Conservation (phyloP, 2,113 vertebrate species). For the Bothrops jararaca region DNA sequence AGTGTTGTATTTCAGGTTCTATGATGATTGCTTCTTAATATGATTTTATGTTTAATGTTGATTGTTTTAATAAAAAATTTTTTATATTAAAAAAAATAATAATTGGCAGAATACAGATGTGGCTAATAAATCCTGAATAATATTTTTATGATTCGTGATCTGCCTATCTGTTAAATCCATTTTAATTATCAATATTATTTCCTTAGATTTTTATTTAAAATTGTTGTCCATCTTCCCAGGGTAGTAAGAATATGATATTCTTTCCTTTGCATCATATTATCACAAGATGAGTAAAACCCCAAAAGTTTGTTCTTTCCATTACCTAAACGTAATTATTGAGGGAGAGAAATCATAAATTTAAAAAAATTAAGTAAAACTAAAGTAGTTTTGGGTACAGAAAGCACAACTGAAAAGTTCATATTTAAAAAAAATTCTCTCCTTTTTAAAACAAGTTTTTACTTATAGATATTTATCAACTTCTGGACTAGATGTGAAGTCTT, state of each 20-base stretch:
- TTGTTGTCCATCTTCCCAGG: not conserved
- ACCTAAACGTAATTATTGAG: constrained; percentile 9
- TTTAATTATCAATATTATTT: not conserved
- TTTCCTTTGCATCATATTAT: not conserved
- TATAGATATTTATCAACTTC: constrained; percentile 60
- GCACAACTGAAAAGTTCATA: constrained; percentile 54
- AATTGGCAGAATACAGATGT: not conserved
- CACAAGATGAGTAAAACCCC: constrained; percentile 27
- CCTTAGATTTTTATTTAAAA: not conserved
- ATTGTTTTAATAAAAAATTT: no score
- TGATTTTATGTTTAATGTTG: no score
- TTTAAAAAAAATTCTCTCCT: constrained; percentile 47
- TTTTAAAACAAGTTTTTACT: constrained; percentile 62
- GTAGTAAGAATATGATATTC: not conserved
- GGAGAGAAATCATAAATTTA: constrained; percentile 55
- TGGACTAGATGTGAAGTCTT: constrained; percentile 62
- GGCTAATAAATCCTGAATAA: not conserved
- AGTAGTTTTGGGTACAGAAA: constrained; percentile 55
- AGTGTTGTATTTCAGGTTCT: no score
- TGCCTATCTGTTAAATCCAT: not conserved
- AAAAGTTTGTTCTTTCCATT: constrained; percentile 46
- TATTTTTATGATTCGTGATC: not conserved
- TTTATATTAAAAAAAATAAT: no score
- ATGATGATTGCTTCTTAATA: no score
- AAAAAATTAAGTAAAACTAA: constrained; percentile 53